These are phyloP conservation scores for Trimorus sp. DNA, from an alignment of 2,888 invertebrate genomes.

Conservation along the genomic window DNA sequence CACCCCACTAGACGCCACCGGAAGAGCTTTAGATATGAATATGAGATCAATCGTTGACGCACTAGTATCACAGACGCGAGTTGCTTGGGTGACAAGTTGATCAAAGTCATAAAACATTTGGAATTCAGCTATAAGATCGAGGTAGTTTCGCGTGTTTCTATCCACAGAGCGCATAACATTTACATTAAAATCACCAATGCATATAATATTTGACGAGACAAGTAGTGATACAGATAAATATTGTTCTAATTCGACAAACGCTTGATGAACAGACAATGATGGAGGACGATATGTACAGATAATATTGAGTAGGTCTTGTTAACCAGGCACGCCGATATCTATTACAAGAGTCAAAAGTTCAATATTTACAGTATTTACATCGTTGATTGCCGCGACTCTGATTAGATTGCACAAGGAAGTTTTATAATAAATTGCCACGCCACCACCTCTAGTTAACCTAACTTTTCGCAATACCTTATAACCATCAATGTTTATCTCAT, in stretches of 20 bases:
- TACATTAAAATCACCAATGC: not conserved
- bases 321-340: not conserved
- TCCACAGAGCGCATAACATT: no score
- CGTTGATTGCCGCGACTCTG: not conserved
- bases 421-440: no score
- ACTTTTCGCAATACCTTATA: not conserved
- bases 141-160: no score
- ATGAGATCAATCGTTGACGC: not conserved
- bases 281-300: not conserved
- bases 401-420: not conserved
- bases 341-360: not conserved
- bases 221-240: not conserved
- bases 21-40: not conserved
- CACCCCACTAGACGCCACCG: not conserved
- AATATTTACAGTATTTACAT: not conserved
- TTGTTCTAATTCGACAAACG: not conserved
- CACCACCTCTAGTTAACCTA: constrained; percentile 1
- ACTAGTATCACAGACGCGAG: not conserved
- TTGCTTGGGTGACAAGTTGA: not conserved
- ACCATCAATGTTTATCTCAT: not conserved
- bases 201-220: not conserved
- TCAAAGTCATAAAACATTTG: not conserved
- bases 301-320: not conserved
- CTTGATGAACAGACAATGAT: not conserved
- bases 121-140: not conserved